Base-by-base conservation (phyloP, 2,113 vertebrate genomes). In the Siniperca knerii region DNA sequence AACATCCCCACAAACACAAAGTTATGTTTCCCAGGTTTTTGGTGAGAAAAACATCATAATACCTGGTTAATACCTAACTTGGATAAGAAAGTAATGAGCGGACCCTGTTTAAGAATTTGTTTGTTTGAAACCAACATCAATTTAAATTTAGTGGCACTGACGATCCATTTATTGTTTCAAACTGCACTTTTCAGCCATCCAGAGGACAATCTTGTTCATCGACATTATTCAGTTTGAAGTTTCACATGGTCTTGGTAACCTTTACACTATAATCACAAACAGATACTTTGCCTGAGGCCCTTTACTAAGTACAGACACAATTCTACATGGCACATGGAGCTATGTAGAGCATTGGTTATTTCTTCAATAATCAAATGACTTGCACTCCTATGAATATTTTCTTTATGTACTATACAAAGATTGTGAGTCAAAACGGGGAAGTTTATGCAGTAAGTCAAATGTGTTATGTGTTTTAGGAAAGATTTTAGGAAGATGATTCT, bases 261-360 rank as follows among this genome's bases (percentile, higher is more conserved):
- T 84, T 81, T 65, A 57, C 79, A 70, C 73, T 84, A 52, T 92
- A 94, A 94, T 93, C 87, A 87, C 79, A 91, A 93, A 87, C 92
- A 95, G 85, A 75, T 60, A 80, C 35, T 23, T 62, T 68, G 73
- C 84, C 85, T 81, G 73, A 73, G 77, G 82, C 66, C 62, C 42
- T 76, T 69, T 57, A 68, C 69, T 80, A 74, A 86, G 75, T 65
- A 61, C 75, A 79, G 46, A 82, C 72, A 68, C 92, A 86, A 90
- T 81, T 87, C 88, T 66, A 77, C 78, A 84, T 79, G 85, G 81
- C 84, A 91, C 70, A 69, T 57, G 29, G 54, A 81, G 81, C 75
- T 54, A 29, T 76, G 79, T 52, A 75, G 37, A 81, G 75, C 35
- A 79, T 57, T 50, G 77, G 89, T 87, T 72, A 77, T 13, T 35